Base-by-base conservation (phyloP, 2,888 invertebrate species). In the Drosophila pegasa region DNA sequence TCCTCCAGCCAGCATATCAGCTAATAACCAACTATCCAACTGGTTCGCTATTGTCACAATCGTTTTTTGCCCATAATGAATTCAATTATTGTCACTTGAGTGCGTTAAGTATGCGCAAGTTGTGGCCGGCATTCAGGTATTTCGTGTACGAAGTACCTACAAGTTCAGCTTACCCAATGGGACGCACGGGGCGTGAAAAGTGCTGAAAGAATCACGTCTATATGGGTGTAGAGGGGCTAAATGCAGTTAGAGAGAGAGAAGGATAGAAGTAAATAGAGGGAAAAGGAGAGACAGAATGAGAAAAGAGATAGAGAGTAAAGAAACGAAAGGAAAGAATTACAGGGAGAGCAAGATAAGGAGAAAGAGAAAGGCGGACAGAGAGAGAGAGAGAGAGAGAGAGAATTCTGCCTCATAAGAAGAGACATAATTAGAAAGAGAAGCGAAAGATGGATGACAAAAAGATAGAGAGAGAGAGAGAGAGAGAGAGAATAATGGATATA, bases 51-150 rank as follows among this genome's bases (percentile, higher is more conserved):
- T 78, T 78, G 69, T 78, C 70, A 80, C 75, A 75, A 80, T 71
- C 70, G 72, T 78, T 77, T 73, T 73, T 72, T 63, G 69, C 69
- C 75, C 75, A 83, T 88, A 88, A 88, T 86, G 86, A 84, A 88
- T 84, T 88, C 87, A 87, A 87, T 84, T 88, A 88, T 84, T 88
- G 84, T 84, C 89, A 86, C 82, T 78, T 66, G 78, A 82, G 60
- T 88, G 85, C 84, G 82, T 88, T 85, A 89, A 89, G 88, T 88
- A 89, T 85, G 89, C 89, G 89, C 80, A 70, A 79, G 50, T 79
- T 75, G 75, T 75, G 76, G 64, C 64, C 58, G 33, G 22, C 52
- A 45, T 45, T 60, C 40, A 59, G 74, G 40, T 62, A 54, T 59
- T 69, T 69, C 40, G 29, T 60, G 7, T 57, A 20, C 45, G n/a